These are phyloP conservation scores for Tokudaia tokunoshimensis DNA, from an alignment of 2,797 vertebrate species.

Conservation along the genomic window DNA sequence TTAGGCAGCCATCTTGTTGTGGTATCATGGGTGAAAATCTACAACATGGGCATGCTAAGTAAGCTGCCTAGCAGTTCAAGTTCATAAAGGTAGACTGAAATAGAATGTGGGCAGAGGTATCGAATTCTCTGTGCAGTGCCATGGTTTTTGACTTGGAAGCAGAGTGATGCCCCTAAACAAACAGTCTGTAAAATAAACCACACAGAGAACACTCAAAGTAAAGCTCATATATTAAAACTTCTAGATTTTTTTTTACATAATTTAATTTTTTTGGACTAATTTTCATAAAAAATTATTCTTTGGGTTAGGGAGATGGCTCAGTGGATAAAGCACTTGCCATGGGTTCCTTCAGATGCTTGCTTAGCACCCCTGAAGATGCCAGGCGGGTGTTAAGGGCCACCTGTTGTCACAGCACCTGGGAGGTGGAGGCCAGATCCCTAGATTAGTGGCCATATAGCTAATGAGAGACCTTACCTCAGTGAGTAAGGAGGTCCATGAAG, in stretches of 20 bases:
- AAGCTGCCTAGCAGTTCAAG: slow-evolving; percentile 66
- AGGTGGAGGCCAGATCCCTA: too few species aligned
- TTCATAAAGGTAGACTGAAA: slow-evolving; percentile 40
- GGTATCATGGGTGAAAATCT: neutral
- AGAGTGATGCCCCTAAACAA: slow-evolving; percentile 13
- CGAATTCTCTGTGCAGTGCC: neutral
- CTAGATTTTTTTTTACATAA: neutral
- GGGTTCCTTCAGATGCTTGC: neutral
- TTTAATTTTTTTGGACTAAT: neutral
- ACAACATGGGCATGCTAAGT: neutral
- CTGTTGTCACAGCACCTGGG: neutral
- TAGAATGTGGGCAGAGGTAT: slow-evolving; percentile 7
- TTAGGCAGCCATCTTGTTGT: neutral
- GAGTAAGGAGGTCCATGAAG: neutral
- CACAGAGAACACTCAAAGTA: slow-evolving; percentile 14
- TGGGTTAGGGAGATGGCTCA: neutral
- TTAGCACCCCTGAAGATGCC: neutral
- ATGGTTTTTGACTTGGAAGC: slow-evolving; percentile 42
- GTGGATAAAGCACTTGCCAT: neutral
- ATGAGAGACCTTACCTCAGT: neutral
- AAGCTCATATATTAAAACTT: slow-evolving; percentile 39
- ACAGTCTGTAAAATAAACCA: slow-evolving; percentile 30
- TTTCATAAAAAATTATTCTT: neutral
- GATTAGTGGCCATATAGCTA: neutral
- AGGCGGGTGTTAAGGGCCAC: neutral